Base-by-base conservation (phyloP, 2,113 vertebrate species). In the Ptyas mucosa region DNA sequence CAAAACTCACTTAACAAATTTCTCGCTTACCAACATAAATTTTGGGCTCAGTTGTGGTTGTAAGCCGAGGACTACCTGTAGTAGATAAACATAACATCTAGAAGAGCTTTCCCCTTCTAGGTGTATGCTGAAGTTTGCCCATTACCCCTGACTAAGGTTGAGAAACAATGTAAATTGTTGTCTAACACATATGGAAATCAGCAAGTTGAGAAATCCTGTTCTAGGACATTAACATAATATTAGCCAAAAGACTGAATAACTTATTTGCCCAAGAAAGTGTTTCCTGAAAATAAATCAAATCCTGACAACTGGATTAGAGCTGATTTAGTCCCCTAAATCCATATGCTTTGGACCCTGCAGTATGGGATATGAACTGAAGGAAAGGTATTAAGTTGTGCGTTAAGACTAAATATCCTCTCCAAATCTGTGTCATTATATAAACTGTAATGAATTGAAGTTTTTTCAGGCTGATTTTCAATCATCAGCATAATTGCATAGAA, bases 371-470 rank as follows among this genome's bases (percentile, higher is more conserved):
- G 95, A 97, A 96, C 94, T 94, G 94, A 96, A 96, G 75, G 89
- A 94, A 97, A 94, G 52, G 46, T 95, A 93, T 90, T 95, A 94
- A 96, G 94, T 75, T 95, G 94, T 2, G 91, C 93, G 90, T 95
- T 2, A 46, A 95, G 92, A 95, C 95, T 94, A 96, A 96, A 96
- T 96, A 85, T 75, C 95, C 89, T 94, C 91, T 95, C 54, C 94
- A 97, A 95, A 96, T 96, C 94, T 95, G 94, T 12, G n/a, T 96
- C 96, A 90, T 97, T 96, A 92, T 96, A 95, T 97, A 96, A 96
- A 94, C 96, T 96, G 95, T 95, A 93, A 94, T 94, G 95, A 97
- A 96, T 97, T 96, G 97, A 97, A 95, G 91, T 46, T 88, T 93
- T 96, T 96, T 94, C 96, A 95, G 95, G 46, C 89, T 95, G 95